These are phyloP conservation scores for Philotrypesis tridentata DNA, from an alignment of 1,140 invertebrate species.

Conservation along the genomic window DNA sequence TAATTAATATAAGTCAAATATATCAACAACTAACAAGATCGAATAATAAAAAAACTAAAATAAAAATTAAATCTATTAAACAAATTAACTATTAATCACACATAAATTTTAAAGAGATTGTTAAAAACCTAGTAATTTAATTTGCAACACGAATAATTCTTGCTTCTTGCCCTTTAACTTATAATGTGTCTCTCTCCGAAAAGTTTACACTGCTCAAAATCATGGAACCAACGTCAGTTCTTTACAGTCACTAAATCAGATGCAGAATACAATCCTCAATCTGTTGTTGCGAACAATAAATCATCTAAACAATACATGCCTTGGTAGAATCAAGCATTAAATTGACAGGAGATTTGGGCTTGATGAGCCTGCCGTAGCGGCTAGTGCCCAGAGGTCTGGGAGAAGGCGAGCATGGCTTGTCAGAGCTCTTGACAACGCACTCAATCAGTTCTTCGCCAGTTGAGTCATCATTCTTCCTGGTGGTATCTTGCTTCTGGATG, in stretches of 20 bases:
- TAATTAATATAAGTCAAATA: too few species aligned
- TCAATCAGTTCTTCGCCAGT: neutral
- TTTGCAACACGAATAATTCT: neutral
- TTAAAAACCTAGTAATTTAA: neutral
- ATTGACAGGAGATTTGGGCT: conserved; percentile 45
- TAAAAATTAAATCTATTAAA: neutral
- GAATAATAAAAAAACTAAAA: neutral
- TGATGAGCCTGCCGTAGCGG: conserved; percentile 50
- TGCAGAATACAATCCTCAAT: neutral
- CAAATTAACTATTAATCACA: neutral
- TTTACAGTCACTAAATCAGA: neutral
- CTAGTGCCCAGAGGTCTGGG: neutral
- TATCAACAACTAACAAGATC: too few species aligned
- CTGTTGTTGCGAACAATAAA: neutral
- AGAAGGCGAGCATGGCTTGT: conserved; percentile 7
- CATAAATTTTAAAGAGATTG: neutral
- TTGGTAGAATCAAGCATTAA: conserved; percentile 33
- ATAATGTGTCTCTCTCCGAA: neutral
- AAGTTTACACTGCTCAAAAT: neutral
- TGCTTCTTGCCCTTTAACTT: neutral
- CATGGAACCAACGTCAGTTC: neutral
- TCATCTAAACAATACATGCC: conserved; percentile 41
- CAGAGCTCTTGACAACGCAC: neutral
- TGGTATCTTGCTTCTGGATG: neutral
- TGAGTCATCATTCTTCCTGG: conserved; percentile 12